These are phyloP conservation scores for Cyaniris semiargus DNA, from an alignment of 2,888 invertebrate species.

Conservation along the genomic window DNA sequence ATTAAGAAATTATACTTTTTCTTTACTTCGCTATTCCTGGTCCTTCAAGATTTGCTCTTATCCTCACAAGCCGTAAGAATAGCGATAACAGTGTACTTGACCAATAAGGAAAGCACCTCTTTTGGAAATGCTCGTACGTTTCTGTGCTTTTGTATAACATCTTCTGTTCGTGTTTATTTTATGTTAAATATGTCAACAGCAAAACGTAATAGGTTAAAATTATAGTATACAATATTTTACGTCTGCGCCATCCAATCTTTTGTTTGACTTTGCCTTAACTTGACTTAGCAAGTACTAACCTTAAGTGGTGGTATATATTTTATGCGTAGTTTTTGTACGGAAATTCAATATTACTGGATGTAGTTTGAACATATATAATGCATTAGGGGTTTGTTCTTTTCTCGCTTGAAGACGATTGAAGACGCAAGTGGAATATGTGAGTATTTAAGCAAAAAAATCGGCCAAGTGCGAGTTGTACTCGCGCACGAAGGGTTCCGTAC, in stretches of 20 bases:
- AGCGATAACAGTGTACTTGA: not conserved
- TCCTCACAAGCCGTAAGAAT: no score
- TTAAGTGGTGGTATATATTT: not conserved
- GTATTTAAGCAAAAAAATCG: no score
- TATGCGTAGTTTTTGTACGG: not conserved
- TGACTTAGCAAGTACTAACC: not conserved
- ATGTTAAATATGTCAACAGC: constrained; percentile 6
- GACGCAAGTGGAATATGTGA: no score
- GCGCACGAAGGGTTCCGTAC: no score
- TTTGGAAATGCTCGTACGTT: not conserved
- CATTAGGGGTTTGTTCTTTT: no score
- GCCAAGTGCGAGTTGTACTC: no score
- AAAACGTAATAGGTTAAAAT: not conserved
- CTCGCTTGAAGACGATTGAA: no score
- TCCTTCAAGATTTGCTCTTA: no score
- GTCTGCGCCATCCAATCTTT: not conserved
- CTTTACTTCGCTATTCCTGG: no score
- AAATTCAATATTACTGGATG: not conserved
- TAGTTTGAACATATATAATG: not conserved
- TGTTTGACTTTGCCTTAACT: not conserved
- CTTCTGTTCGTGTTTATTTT: not conserved
- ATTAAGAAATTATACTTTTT: no score
- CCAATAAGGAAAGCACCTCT: not conserved
- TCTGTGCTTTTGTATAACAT: not conserved
- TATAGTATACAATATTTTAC: not conserved